Evolutionary conservation across 1,140 invertebrate species (phyloP).

Genomic region (Drosophila pectinifera): DNA sequence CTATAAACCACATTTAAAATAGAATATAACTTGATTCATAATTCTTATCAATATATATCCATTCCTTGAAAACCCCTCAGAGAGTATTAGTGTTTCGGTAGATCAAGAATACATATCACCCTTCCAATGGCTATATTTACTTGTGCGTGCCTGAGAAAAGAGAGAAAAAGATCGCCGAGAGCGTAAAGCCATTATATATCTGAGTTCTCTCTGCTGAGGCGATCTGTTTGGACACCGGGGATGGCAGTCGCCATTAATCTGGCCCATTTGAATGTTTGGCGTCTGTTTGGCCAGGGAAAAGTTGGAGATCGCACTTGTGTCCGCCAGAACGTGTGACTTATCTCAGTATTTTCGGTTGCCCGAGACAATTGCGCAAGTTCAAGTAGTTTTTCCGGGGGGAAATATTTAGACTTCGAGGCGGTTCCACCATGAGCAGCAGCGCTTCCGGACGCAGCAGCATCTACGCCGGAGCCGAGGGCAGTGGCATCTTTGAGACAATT

Average conservation of each 20-base stretch:
- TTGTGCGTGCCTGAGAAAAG: slow-evolving; percentile 29
- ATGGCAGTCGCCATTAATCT: slow-evolving; percentile 43
- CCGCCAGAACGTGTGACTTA: slow-evolving; percentile 44
- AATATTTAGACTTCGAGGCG: background rate
- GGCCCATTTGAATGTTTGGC: slow-evolving; percentile 61
- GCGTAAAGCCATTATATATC: slow-evolving; percentile 24
- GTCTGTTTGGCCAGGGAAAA: slow-evolving; percentile 69
- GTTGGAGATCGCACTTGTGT: slow-evolving; percentile 48
- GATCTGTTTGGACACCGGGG: slow-evolving; percentile 35
- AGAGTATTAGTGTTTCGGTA: slow-evolving; percentile 11
- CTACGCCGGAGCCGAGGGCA: slow-evolving; percentile 39
- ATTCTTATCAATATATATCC: background rate
- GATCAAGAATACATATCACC: background rate
- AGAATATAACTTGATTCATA: background rate
- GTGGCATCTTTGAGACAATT: slow-evolving; percentile 70
- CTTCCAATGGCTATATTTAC: slow-evolving; percentile 65
- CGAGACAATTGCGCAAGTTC: slow-evolving; percentile 61
- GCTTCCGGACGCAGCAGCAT: slow-evolving; percentile 73
- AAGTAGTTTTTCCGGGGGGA: slow-evolving; percentile 15
- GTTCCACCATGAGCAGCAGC: slow-evolving; percentile 64
- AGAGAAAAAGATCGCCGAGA: slow-evolving; percentile 3
- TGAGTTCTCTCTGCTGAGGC: slow-evolving; percentile 54
- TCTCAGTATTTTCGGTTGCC: slow-evolving; percentile 18
- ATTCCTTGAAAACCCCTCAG: background rate
- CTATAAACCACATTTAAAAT: background rate